Base-by-base conservation (phyloP, 2,888 invertebrate species). In the Empis stercorea region DNA sequence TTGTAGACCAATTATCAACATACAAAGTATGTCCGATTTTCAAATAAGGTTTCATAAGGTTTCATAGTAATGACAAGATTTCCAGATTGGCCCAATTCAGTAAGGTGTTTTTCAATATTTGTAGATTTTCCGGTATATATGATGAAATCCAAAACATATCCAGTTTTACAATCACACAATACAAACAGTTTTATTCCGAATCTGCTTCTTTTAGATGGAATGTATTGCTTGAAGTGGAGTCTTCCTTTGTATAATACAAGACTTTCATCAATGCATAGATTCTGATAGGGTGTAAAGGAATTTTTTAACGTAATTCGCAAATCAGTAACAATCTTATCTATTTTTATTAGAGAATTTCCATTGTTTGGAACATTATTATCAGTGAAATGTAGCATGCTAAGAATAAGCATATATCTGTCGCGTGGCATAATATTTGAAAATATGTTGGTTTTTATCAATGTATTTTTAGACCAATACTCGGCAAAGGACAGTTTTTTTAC, bases 1-100 rank as follows among this genome's bases (percentile, higher is more conserved):
- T 40, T 40, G 40, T 23, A 40, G 13, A 40, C 40, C 40, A 40
- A n/a, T 40, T 40, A 40, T 23, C 40, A 13, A 23, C 40, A 40
- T 40, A 40, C 23, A 16, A 16, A 38, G 17, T 17, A 27, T 27
- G 23, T 27, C 23, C 23, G 23, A 27, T 27, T 27, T 27, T 27
- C 23, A 27, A 27, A 27, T 20, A 20, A 20, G 3, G 20, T 20
- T 20, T 20, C 20, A 20, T 27, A 27, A 38, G 20, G 20, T 20
- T 20, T 20, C 20, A 20, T 20, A 15, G n/a, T 38, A 14, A 38
- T 14, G 16, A 38, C 16, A 38, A 38, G 14, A 3, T 38, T 38
- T 38, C 38, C 10, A 10, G 15, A 14, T 14, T 15, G 10, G 10
- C 15, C 38, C 38, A 38, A 14, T 15, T 38, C 16, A 23, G 16